These are phyloP conservation scores for Eurypyga helias DNA, from an alignment of 2,113 vertebrate species.

Conservation along the genomic window DNA sequence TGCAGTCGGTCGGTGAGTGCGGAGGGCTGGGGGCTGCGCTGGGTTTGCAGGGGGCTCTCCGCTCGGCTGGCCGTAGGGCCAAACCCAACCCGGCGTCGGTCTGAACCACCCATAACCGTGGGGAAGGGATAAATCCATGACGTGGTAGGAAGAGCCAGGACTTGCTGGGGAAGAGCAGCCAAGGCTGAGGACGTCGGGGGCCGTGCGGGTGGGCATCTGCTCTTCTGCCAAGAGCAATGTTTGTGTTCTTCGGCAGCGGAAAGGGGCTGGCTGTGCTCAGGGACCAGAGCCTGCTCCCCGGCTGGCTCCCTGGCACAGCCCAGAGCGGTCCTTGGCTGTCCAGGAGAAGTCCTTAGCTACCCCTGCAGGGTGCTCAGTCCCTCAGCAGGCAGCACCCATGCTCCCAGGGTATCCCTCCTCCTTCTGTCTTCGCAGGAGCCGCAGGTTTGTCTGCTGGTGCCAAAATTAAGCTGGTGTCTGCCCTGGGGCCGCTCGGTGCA, in stretches of 20 bases:
- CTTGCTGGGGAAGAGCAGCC: background rate
- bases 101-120: fast-evolving
- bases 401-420: fast-evolving
- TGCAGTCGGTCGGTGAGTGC: background rate
- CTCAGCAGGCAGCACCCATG: background rate
- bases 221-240: background rate
- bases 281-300: background rate
- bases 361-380: fast-evolving
- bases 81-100: fast-evolving
- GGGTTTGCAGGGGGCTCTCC: fast-evolving
- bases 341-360: background rate
- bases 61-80: background rate
- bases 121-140: background rate
- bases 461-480: background rate
- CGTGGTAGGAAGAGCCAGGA: background rate
- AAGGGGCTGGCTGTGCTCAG: background rate
- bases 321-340: background rate
- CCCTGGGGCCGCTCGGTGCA: fast-evolving
- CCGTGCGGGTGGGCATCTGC: background rate
- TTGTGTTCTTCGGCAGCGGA: fast-evolving
- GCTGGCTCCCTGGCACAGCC: fast-evolving
- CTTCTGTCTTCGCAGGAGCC: background rate
- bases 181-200: background rate
- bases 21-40: background rate
- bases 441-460: background rate